Percentiles rank a stretch among this genome's conserved stretches.
These are phyloP conservation scores for Chrysaora quinquecirrha DNA, from an alignment of 30 jellyfish, hydroid and myxozoan species.

Conservation along the genomic window DNA sequence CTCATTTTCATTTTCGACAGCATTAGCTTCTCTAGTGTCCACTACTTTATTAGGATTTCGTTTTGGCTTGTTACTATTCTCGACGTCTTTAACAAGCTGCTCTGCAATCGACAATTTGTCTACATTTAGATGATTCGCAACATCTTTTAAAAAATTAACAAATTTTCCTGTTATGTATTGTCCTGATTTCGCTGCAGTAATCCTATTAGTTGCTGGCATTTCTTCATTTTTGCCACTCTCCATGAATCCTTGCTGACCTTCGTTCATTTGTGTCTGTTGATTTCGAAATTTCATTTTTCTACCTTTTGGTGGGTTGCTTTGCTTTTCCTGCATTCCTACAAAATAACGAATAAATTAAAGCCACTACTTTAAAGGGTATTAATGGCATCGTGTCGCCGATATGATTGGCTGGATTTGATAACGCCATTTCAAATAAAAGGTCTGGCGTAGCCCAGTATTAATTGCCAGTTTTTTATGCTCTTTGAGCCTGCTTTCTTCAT, in stretches of 20 bases:
- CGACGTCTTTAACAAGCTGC: constrained; percentile 70
- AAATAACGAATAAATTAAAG: too few relatives aligned
- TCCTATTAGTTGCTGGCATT: neutral
- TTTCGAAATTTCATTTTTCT: too few relatives aligned
- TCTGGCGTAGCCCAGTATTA: too few relatives aligned
- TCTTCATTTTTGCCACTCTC: constrained; percentile 32
- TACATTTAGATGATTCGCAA: constrained; percentile 63
- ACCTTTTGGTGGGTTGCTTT: too few relatives aligned
- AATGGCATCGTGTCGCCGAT: too few relatives aligned
- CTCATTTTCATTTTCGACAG: neutral
- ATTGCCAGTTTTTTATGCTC: too few relatives aligned
- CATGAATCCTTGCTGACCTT: constrained; percentile 60
- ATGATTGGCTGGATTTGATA: too few relatives aligned
- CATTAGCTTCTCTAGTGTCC: constrained; percentile 1
- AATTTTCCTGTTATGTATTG: constrained; percentile 57
- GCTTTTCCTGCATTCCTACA: too few relatives aligned
- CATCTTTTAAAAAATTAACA: constrained; percentile 65
- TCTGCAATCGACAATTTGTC: constrained; percentile 75
- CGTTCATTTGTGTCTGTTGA: constrained; percentile 22
- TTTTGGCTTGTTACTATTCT: constrained; percentile 20
- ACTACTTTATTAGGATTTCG: neutral
- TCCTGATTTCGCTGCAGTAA: constrained; percentile 18
- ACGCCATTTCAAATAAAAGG: too few relatives aligned
- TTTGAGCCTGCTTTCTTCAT: too few relatives aligned
- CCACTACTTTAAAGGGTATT: too few relatives aligned